phyloP scores from a whole-genome alignment of 2,888 invertebrate species.

The Stenchaetothrips biformis region DNA sequence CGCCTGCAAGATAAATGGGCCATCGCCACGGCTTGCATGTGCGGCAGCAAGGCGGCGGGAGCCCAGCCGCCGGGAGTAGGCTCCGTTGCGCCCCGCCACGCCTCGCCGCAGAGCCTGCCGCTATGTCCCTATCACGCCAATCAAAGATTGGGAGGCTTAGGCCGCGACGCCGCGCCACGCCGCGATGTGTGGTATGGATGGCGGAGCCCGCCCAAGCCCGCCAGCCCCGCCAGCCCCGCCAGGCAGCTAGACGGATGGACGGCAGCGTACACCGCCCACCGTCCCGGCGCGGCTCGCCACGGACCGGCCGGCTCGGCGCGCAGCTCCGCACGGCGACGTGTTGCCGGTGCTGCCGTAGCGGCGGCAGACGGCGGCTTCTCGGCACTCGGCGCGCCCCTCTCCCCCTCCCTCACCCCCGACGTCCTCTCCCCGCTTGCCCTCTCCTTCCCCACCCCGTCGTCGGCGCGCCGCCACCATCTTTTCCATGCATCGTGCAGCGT shows the following conservation, averaged over 20 bases:
- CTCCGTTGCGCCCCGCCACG: neutral
- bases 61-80: neutral
- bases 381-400: neutral
- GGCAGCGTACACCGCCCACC: conserved; percentile 34
- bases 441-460: conserved; percentile 31
- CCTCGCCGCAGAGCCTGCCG: neutral
- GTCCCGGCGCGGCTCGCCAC: conserved; percentile 28
- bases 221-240: neutral
- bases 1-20: neutral
- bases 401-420: neutral
- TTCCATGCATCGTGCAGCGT: conserved; percentile 35
- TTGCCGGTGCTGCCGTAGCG: conserved; percentile 33
- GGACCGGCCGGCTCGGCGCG: conserved; percentile 35
- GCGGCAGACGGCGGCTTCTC: conserved; percentile 10
- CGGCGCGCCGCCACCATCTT: conserved; percentile 38
- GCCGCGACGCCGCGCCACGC: neutral
- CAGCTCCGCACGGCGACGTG: conserved; percentile 20
- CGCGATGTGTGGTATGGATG: neutral
- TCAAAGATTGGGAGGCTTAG: conserved; percentile 15
- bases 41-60: conserved; percentile 18
- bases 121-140: conserved; percentile 1
- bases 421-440: neutral
- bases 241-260: neutral
- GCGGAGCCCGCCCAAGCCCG: neutral
- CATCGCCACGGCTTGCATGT: conserved; percentile 29